Percentiles rank a stretch among this genome's conserved stretches.
These are phyloP conservation scores for Pygmarrhopalites habei DNA, from an alignment of 1,140 invertebrate genomes.

Conservation along the genomic window DNA sequence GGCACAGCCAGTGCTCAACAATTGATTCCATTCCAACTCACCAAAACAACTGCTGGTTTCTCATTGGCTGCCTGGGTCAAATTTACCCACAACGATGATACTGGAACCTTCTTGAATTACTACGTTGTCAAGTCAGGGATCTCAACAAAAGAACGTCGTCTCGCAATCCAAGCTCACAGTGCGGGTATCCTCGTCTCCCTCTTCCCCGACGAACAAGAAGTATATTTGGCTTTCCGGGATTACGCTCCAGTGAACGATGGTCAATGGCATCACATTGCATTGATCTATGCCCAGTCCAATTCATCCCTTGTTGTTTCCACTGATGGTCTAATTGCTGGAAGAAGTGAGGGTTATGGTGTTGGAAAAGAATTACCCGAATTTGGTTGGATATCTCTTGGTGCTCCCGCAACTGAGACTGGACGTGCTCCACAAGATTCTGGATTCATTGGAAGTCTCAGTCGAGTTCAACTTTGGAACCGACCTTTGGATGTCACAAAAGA, in stretches of 20 bases:
- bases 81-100: conserved; percentile 79
- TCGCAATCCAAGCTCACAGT: conserved; percentile 80
- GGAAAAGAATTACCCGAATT: conserved; percentile 68
- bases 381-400: conserved; percentile 85
- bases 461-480: conserved; percentile 88
- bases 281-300: conserved; percentile 66
- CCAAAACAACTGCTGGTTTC: conserved; percentile 48
- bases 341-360: conserved; percentile 73
- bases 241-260: conserved; percentile 91
- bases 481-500: conserved; percentile 84
- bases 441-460: conserved; percentile 90
- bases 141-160: conserved; percentile 58
- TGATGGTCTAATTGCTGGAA: conserved; percentile 85
- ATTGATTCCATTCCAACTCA: conserved; percentile 69
- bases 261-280: conserved; percentile 91
- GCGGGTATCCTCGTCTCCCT: conserved; percentile 81
- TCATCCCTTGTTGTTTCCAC: conserved; percentile 74
- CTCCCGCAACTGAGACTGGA: conserved; percentile 58
- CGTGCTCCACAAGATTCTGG: conserved; percentile 70
- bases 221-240: conserved; percentile 82
- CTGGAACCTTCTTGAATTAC: conserved; percentile 86
- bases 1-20: conserved; percentile 76
- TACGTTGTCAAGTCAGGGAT: conserved; percentile 69
- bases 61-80: conserved; percentile 94
- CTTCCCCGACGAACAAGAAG: conserved; percentile 77